A percentile compares a stretch with the other conserved stretches of the same genome.
Conservation (phyloP, 2,113 vertebrate genomes). For the Ictidomys tridecemlineatus region DNA sequence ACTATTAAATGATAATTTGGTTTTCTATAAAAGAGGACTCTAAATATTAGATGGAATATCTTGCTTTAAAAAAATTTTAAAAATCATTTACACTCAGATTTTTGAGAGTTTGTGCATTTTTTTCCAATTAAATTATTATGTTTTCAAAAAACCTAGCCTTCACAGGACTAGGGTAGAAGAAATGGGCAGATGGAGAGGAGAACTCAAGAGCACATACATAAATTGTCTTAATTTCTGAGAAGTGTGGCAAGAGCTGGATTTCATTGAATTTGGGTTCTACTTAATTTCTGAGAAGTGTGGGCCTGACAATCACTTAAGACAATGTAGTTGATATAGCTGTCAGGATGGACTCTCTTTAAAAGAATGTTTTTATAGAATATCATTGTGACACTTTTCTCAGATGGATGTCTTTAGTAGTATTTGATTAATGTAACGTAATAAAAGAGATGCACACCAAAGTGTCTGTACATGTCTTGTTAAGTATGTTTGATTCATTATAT, state of each 20-base stretch:
- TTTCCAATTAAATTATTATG: slow-evolving; percentile 92
- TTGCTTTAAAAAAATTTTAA: slow-evolving; percentile 82
- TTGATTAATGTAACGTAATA: slow-evolving; percentile 96
- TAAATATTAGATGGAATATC: slow-evolving; percentile 80
- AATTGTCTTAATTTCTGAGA: slow-evolving; percentile 96
- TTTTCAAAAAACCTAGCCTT: slow-evolving; percentile 86
- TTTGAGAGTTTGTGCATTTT: slow-evolving; percentile 91
- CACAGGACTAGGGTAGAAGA: background rate
- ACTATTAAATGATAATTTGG: slow-evolving; percentile 47
- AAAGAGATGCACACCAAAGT: slow-evolving; percentile 94
- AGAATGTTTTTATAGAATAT: slow-evolving; percentile 91
- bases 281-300: slow-evolving; percentile 95
- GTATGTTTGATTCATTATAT: slow-evolving; percentile 94
- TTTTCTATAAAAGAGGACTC: slow-evolving; percentile 22
- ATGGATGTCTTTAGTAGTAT: slow-evolving; percentile 92
- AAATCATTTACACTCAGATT: slow-evolving; percentile 90
- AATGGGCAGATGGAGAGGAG: slow-evolving; percentile 61
- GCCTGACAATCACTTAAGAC: slow-evolving; percentile 93
- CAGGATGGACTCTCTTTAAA: slow-evolving; percentile 89
- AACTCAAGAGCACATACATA: slow-evolving; percentile 88
- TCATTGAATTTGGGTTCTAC: too few relatives aligned
- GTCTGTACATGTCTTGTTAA: slow-evolving; percentile 93
- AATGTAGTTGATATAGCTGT: slow-evolving; percentile 91
- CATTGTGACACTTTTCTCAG: slow-evolving; percentile 90
- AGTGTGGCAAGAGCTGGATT: too few relatives aligned